Evolutionary conservation across 2,797 vertebrate species (phyloP).

Genomic region (Phyllotis vaccarum): DNA sequence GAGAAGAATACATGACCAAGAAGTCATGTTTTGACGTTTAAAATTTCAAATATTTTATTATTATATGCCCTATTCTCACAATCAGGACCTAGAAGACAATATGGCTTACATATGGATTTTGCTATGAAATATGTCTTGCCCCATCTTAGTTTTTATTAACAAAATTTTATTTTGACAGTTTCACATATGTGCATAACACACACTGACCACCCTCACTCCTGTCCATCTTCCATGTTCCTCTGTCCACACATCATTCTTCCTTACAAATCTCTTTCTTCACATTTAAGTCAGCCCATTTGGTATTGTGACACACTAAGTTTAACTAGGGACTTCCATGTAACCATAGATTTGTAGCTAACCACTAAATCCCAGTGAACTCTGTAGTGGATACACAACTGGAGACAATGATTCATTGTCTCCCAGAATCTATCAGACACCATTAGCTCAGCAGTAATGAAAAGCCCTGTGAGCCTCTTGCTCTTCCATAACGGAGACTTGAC

Average conservation of each 20-base stretch:
- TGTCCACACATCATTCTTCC: neutral
- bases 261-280: neutral
- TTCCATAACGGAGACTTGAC: neutral
- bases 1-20: neutral
- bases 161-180: neutral
- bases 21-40: neutral
- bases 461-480: neutral
- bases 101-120: neutral
- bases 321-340: neutral
- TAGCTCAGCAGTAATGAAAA: neutral
- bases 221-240: neutral
- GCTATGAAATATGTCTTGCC: neutral
- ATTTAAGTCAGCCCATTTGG: neutral
- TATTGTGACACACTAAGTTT: neutral
- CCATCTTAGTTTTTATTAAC: neutral
- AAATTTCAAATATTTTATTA: neutral
- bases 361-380: neutral
- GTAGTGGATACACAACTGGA: neutral
- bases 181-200: neutral
- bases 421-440: neutral
- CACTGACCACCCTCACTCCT: neutral
- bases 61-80: neutral
- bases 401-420: neutral
- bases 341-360: neutral
- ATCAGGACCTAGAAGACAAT: neutral